Conservation (phyloP, 2,797 vertebrate species). For the Telmatherina bonti region DNA sequence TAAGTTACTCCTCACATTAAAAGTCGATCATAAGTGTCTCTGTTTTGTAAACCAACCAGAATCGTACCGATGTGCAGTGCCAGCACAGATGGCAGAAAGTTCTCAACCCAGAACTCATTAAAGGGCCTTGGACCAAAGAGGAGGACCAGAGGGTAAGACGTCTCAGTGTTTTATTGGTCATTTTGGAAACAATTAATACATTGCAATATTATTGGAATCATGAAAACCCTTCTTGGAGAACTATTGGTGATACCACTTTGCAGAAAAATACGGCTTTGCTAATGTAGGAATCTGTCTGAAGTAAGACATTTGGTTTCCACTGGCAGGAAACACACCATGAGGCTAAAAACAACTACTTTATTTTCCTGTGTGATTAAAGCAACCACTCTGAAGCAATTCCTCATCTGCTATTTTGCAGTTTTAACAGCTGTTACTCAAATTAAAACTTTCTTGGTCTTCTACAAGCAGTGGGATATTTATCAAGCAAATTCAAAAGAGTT, state of each 20-base stretch:
- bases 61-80: constrained; percentile 98
- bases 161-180: neutral
- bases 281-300: constrained; percentile 9
- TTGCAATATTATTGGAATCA: neutral
- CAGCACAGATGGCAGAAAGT: constrained; percentile 99
- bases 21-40: constrained; percentile 6
- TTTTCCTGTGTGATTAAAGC: constrained; percentile 63
- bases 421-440: constrained; percentile 52
- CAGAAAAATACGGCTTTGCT: neutral
- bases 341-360: constrained; percentile 37
- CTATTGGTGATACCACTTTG: neutral
- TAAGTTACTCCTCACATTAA: neutral
- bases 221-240: neutral
- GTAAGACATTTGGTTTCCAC: constrained; percentile 21
- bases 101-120: constrained; percentile 98
- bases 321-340: constrained; percentile 31
- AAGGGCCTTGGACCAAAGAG: constrained; percentile 99
- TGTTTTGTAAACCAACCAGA: constrained; percentile 78
- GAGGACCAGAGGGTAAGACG: constrained; percentile 96
- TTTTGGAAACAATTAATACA: neutral
- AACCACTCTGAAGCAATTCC: constrained; percentile 64
- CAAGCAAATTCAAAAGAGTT: constrained; percentile 50
- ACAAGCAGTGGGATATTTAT: constrained; percentile 36
- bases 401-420: constrained; percentile 56
- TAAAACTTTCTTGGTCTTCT: constrained; percentile 18